Evolutionary conservation across 1,140 invertebrate genomes (phyloP), one percentile per base, ranked within the genome.

Genomic region (Solenopsis fugax): DNA sequence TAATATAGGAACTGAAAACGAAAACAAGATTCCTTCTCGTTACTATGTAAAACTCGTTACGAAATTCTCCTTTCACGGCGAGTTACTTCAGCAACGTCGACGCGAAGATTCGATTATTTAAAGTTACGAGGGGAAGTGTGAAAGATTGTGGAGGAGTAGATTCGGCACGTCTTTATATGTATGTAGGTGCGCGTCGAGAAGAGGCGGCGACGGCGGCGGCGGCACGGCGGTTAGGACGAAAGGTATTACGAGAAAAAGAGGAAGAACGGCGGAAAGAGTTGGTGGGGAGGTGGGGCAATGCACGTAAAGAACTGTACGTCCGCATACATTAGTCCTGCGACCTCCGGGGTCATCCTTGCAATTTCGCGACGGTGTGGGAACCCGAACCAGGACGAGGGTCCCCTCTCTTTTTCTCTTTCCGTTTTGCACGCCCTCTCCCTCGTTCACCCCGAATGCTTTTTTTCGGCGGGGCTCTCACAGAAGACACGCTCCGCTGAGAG

Each of bases 251-350:
- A 75, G 21, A 58, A 89, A 76, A 45, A 85, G 67, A 81, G 67
- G 45, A 86, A 56, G 75, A 89, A 56, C 13, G 58, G 24, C 45
- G 65, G 80, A 65, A 75, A 72, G 76, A 60, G 58, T 12, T 16
- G 21, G 41, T 12, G 45, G n/a, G 21, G 45, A 45, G 45, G 58
- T 24, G 58, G 60, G 54, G 64, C 52, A 50, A 69, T 52, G 62
- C 77, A 91, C 86, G 88, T 91, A 92, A 92, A 92, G 89, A 92
- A 91, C 78, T 87, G 81, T 90, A 92, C 85, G 90, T 90, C 78
- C 81, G 90, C 91, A 92, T 92, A 92, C 91, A 89, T 92, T 91
- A 91, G 89, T 90, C 82, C 91, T 90, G 81, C 89, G 90, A 92
- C 91, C 90, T 90, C 87, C 48, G 87, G 73, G 91, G 91, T 92